Percentiles rank a stretch among this genome's conserved stretches.
These are phyloP conservation scores for Euleptes europaea DNA, from an alignment of 2,113 vertebrate species.

Conservation along the genomic window DNA sequence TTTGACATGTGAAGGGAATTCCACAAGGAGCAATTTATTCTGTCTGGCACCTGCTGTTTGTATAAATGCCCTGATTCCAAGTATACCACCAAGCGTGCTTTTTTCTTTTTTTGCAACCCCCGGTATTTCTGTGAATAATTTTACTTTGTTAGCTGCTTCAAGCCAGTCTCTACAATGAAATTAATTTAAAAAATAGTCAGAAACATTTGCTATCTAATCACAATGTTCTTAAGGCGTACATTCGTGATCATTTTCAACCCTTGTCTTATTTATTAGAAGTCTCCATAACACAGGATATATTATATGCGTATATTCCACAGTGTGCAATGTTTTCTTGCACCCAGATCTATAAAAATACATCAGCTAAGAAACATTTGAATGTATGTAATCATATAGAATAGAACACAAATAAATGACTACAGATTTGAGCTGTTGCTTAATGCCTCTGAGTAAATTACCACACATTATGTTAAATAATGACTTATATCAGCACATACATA, in stretches of 20 bases:
- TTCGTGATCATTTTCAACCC: background rate
- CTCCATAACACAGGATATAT: background rate
- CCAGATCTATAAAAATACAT: background rate
- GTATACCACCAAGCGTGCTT: no score
- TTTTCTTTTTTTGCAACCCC: no score
- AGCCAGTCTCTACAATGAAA: no score
- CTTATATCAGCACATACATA: constrained; percentile 67
- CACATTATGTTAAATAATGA: constrained; percentile 67
- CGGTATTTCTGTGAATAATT: no score
- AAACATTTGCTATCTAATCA: background rate
- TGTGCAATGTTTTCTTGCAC: background rate
- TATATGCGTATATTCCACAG: rapidly evolving
- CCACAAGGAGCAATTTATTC: no score
- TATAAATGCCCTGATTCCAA: no score
- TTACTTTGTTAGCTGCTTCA: no score
- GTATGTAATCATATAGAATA: constrained; percentile 16
- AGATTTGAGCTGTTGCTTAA: background rate
- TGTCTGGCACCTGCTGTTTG: no score
- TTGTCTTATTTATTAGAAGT: rapidly evolving
- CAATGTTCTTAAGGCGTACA: background rate
- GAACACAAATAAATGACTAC: constrained; percentile 31
- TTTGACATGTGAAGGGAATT: no score
- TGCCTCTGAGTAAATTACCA: constrained; percentile 49
- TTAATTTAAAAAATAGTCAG: background rate
- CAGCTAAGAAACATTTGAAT: background rate